A percentile compares a stretch with the other conserved stretches of the same genome.
phyloP scores from a whole-genome alignment of 1,140 invertebrate genomes.

The Conus ventricosus region DNA sequence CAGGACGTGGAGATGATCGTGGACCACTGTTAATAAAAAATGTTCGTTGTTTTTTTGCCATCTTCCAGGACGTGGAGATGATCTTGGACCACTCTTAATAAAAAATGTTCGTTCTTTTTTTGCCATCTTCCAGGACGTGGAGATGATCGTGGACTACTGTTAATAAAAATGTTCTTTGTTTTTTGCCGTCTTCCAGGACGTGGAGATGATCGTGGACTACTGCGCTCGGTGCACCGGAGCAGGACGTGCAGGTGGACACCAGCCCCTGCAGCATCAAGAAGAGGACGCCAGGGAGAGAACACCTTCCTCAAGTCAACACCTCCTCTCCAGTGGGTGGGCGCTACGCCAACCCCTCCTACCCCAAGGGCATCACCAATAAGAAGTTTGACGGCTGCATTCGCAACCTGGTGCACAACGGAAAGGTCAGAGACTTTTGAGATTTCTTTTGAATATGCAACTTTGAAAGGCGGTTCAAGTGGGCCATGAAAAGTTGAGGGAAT shows the following conservation, averaged over 20 bases:
- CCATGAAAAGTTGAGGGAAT: too few relatives aligned
- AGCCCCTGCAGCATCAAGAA: constrained; percentile 91
- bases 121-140: not conserved
- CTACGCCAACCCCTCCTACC: constrained; percentile 87
- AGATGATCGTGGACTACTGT: not conserved
- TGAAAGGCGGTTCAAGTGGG: too few relatives aligned
- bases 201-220: constrained; percentile 89
- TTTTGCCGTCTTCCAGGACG: constrained; percentile 48
- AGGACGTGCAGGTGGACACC: constrained; percentile 83
- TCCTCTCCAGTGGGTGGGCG: too few relatives aligned
- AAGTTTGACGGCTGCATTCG: constrained; percentile 95
- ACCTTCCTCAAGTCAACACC: too few relatives aligned
- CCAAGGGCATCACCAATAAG: constrained; percentile 35
- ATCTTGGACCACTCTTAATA: not conserved
- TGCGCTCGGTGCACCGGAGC: constrained; percentile 91
- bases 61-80: too few relatives aligned
- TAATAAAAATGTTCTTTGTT: too few relatives aligned
- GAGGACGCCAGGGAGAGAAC: constrained; percentile 93
- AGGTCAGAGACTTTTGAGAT: constrained; percentile 74
- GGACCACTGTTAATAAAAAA: constrained; percentile 83
- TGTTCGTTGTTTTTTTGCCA: not conserved
- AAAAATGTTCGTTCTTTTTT: not conserved
- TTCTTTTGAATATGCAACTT: too few relatives aligned
- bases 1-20: constrained; percentile 83
- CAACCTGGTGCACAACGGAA: constrained; percentile 97